Base-by-base conservation (phyloP, 2,797 vertebrate genomes). In the Rhinella marina region DNA sequence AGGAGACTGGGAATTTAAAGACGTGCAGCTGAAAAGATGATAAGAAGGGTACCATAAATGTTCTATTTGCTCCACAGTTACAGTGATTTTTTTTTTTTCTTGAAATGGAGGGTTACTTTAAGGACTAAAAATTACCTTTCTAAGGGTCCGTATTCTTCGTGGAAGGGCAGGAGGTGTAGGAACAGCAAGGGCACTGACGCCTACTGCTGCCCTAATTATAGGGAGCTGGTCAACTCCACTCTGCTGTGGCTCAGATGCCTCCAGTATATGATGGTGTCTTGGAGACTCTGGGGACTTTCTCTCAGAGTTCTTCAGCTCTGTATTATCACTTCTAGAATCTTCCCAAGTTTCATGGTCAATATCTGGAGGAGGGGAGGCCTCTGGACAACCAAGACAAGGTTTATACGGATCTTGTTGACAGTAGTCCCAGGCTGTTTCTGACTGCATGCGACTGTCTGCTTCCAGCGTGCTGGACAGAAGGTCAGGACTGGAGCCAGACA, bases 401-500 rank as follows among this genome's bases (percentile, higher is more conserved):
- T 95, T 94, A 25, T 96, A 96, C 0, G 96, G 95, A 48, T 97
- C 97, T 0, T 94, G 91, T 91, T 93, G 93, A 91, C 97, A 97
- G 88, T 96, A 96, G 89, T 96, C 93, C 94, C 97, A 97, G 82
- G 93, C 59, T 41, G 90, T 92, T 88, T 95, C 94, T 89, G 93
- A 93, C 72, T 91, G 91, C 89, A 94, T 93, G 29, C 95, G 94
- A 3, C 94, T 94, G 81, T 97, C 96, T 0, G 96, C 96, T 0
- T 96, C 97, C 93, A 97, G 85, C 5, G 97, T 95, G 0, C 96
- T 93, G 76, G 97, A 97, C 92, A 99, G 98, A 93, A 99, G 96
- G 92, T 99, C 98, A 0, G 98, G 98, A 91, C 96, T 96, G 81
- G 97, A 96, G 54, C 96, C 96, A 0, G 98, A 97, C 68, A 98